These are phyloP conservation scores for Sarotherodon lohbergeri DNA, from an alignment of 2,113 vertebrate species.

Conservation along the genomic window DNA sequence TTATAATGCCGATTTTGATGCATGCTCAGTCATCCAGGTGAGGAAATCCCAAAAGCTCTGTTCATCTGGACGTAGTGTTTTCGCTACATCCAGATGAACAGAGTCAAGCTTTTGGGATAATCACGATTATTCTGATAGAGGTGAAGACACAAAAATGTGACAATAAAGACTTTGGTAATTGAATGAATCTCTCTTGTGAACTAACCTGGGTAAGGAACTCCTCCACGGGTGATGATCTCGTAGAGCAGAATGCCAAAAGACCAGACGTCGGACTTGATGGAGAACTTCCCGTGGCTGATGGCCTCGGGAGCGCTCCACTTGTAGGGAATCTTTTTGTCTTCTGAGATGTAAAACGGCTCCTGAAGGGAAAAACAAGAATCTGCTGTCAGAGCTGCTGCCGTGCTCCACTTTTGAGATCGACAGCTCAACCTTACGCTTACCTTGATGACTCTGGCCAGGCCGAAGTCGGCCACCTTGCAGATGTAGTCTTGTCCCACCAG, in stretches of 20 bases:
- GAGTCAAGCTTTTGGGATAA: not conserved
- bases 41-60: no score
- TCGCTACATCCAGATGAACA: not conserved
- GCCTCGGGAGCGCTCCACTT: slow-evolving; percentile 82
- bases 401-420: not conserved
- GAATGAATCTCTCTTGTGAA: not conserved
- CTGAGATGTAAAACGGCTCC: slow-evolving; percentile 75
- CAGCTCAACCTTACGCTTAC: slow-evolving; percentile 17
- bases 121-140: not conserved
- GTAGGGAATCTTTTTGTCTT: slow-evolving; percentile 73
- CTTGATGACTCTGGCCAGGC: slow-evolving; percentile 80
- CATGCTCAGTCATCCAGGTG: no score
- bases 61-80: not conserved
- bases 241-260: slow-evolving; percentile 80
- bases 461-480: slow-evolving; percentile 87
- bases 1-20: not conserved
- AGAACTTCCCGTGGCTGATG: slow-evolving; percentile 72
- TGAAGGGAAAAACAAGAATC: not conserved
- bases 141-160: not conserved
- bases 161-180: not conserved
- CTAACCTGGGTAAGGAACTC: slow-evolving; percentile 76
- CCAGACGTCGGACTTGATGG: slow-evolving; percentile 80
- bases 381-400: not conserved
- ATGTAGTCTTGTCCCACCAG: slow-evolving; percentile 77
- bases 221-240: slow-evolving; percentile 75